Evolutionary conservation across 2,113 vertebrate species (phyloP).

Genomic region (Danionella cerebrum): DNA sequence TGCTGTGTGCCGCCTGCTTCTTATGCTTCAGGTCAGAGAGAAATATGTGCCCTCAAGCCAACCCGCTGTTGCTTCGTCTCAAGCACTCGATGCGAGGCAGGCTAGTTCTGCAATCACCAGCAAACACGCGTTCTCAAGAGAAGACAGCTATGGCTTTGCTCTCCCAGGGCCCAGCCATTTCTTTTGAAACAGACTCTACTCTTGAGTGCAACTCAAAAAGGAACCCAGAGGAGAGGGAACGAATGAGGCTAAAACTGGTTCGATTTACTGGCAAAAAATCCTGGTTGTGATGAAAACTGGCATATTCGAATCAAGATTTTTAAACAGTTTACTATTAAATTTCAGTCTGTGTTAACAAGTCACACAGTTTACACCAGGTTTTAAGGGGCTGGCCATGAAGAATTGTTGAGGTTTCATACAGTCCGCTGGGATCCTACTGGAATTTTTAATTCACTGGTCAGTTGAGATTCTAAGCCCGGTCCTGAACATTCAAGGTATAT

Average conservation of each 20-base stretch:
- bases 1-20: constrained; percentile 50
- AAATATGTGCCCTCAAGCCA: constrained; percentile 41
- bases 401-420: too few species aligned
- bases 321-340: not conserved
- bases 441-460: too few species aligned
- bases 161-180: constrained; percentile 43
- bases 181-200: constrained; percentile 53
- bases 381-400: too few species aligned
- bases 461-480: too few species aligned
- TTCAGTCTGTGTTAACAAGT: not conserved
- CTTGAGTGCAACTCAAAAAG: constrained; percentile 44
- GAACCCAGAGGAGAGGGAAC: constrained; percentile 47
- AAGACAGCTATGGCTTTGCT: constrained; percentile 29
- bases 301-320: not conserved
- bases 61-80: constrained; percentile 55
- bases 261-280: constrained; percentile 50
- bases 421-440: too few species aligned
- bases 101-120: constrained; percentile 50
- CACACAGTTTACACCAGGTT: too few species aligned
- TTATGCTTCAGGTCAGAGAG: constrained; percentile 45
- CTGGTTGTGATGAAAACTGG: constrained; percentile 46
- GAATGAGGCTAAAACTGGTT: constrained; percentile 37
- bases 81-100: constrained; percentile 52
- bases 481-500: too few species aligned
- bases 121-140: constrained; percentile 27